Evolutionary conservation across 2,888 invertebrate genomes (phyloP).

Genomic region (Chrysina gloriosa): DNA sequence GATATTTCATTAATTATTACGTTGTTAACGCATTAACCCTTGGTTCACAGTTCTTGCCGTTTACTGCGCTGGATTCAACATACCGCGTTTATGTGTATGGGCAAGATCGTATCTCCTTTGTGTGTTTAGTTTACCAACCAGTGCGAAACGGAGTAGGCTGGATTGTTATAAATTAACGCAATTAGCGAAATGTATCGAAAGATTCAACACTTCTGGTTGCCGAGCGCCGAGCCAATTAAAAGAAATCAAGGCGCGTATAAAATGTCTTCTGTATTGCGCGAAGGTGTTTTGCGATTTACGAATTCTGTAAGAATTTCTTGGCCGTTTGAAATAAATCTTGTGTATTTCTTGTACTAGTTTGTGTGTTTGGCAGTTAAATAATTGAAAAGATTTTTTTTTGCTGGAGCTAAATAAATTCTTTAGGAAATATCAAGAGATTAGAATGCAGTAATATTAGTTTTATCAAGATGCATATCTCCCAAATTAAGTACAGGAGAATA

Average conservation of each 20-base stretch:
- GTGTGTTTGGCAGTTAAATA: no score
- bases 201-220: constrained; percentile 36
- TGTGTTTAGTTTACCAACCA: constrained; percentile 30
- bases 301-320: background rate
- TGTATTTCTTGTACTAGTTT: background rate
- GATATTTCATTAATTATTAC: constrained; percentile 35
- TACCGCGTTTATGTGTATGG: constrained; percentile 23
- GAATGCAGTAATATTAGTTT: no score
- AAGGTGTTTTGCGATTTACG: background rate
- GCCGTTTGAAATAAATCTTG: background rate
- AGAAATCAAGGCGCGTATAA: constrained; percentile 5
- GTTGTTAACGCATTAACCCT: constrained; percentile 36
- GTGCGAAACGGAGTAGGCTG: constrained; percentile 24
- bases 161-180: constrained; percentile 39
- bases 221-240: constrained; percentile 27
- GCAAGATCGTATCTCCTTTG: constrained; percentile 20
- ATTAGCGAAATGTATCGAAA: constrained; percentile 41
- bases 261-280: background rate
- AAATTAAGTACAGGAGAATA: no score
- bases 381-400: no score
- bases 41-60: constrained; percentile 14
- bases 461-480: no score
- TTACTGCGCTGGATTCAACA: constrained; percentile 22
- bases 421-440: no score
- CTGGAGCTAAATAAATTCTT: no score